Conservation (phyloP, 2,888 invertebrate genomes). For the Euphydryas editha region DNA sequence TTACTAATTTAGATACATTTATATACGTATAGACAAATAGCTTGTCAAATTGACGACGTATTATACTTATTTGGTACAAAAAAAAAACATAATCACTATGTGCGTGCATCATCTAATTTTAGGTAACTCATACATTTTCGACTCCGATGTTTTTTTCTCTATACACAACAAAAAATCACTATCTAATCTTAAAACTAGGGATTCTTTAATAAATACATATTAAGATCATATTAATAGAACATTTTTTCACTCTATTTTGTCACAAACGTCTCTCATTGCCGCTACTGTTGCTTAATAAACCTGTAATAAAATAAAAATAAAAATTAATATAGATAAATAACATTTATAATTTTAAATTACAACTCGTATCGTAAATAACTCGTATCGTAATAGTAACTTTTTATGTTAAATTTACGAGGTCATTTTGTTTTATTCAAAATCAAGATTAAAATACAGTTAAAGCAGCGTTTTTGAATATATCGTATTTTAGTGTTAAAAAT, state of each 20-base stretch:
- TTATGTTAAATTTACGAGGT: too few species aligned
- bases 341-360: background rate
- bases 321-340: background rate
- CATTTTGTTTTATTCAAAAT: too few species aligned
- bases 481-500: too few species aligned
- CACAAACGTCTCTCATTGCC: constrained; percentile 54
- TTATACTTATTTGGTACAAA: constrained; percentile 33
- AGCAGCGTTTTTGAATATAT: too few species aligned
- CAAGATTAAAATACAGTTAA: too few species aligned
- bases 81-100: background rate
- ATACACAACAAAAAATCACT: constrained; percentile 53
- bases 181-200: constrained; percentile 45
- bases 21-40: constrained; percentile 4
- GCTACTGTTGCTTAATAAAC: constrained; percentile 56
- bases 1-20: constrained; percentile 8
- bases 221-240: constrained; percentile 56
- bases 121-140: constrained; percentile 54
- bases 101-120: constrained; percentile 27
- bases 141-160: constrained; percentile 55
- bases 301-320: constrained; percentile 51
- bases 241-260: constrained; percentile 60
- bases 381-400: too few species aligned
- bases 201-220: constrained; percentile 68
- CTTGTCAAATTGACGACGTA: constrained; percentile 11
- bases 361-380: background rate